Conservation (phyloP, 2,888 invertebrate species). For the Tetragonisca angustula region DNA sequence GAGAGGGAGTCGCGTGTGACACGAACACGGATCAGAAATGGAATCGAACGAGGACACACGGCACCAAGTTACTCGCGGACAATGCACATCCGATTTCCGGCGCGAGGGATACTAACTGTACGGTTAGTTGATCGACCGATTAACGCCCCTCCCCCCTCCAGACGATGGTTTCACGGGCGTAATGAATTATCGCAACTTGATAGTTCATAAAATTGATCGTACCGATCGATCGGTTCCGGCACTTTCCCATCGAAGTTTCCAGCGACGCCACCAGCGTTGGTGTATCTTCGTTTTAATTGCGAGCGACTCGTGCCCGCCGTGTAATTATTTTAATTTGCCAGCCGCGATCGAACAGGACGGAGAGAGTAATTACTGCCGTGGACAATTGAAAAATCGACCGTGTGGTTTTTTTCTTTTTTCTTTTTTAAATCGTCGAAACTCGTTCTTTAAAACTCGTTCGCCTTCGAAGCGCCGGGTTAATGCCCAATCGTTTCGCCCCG, state of each 20-base stretch:
- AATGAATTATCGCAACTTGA: slow-evolving; percentile 34
- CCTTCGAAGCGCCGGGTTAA: too few species aligned
- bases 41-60: slow-evolving; percentile 4
- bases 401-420: too few species aligned
- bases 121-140: slow-evolving; percentile 61
- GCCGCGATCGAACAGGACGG: not conserved
- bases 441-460: too few species aligned
- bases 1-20: too few species aligned
- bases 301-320: not conserved
- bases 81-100: slow-evolving; percentile 75
- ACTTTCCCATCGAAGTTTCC: not conserved
- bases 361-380: not conserved
- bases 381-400: not conserved
- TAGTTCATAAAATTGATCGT: slow-evolving; percentile 39
- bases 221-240: slow-evolving; percentile 2
- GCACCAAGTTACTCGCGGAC: slow-evolving; percentile 50
- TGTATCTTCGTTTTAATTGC: slow-evolving; percentile 7
- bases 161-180: slow-evolving; percentile 33
- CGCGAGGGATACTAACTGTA: slow-evolving; percentile 38
- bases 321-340: slow-evolving; percentile 4
- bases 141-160: slow-evolving; percentile 21
- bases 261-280: too few species aligned
- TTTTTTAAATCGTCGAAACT: too few species aligned
- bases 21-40: not conserved
- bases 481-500: too few species aligned